phyloP scores from a whole-genome alignment of 2,888 invertebrate species.

The Ectobius pallidus region DNA sequence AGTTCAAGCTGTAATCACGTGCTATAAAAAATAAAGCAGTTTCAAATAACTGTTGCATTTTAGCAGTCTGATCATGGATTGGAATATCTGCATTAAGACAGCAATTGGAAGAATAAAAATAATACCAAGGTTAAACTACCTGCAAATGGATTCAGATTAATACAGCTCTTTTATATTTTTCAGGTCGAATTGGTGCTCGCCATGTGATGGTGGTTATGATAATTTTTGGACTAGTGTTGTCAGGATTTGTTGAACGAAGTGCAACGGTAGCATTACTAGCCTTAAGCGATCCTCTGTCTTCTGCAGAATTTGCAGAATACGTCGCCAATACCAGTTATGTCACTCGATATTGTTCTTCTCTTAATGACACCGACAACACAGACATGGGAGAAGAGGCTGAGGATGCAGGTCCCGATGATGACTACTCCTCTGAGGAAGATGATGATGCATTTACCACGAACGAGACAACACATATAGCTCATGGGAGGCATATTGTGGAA shows the following conservation, averaged over 20 bases:
- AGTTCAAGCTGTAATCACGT: no score
- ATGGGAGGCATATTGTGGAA: constrained; percentile 38
- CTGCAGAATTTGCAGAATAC: constrained; percentile 57
- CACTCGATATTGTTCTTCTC: constrained; percentile 55
- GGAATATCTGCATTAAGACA: no score
- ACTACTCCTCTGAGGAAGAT: background rate
- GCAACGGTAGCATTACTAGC: constrained; percentile 62
- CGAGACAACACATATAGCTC: constrained; percentile 28
- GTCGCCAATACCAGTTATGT: constrained; percentile 59
- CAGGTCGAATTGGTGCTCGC: constrained; percentile 51
- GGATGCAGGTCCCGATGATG: background rate
- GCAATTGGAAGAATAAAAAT: no score
- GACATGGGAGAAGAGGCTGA: background rate
- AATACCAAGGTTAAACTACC: no score
- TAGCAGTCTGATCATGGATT: no score
- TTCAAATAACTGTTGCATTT: no score
- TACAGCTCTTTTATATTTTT: no score
- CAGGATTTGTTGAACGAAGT: constrained; percentile 62
- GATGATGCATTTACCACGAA: constrained; percentile 25
- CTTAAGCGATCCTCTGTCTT: constrained; percentile 54
- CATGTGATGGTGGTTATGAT: constrained; percentile 60
- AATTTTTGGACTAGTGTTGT: constrained; percentile 61
- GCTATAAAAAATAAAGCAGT: no score
- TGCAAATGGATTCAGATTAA: no score
- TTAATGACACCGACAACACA: constrained; percentile 30